These are phyloP conservation scores for Corythoichthys haematopterus DNA, from an alignment of 2,113 vertebrate genomes.

Conservation along the genomic window DNA sequence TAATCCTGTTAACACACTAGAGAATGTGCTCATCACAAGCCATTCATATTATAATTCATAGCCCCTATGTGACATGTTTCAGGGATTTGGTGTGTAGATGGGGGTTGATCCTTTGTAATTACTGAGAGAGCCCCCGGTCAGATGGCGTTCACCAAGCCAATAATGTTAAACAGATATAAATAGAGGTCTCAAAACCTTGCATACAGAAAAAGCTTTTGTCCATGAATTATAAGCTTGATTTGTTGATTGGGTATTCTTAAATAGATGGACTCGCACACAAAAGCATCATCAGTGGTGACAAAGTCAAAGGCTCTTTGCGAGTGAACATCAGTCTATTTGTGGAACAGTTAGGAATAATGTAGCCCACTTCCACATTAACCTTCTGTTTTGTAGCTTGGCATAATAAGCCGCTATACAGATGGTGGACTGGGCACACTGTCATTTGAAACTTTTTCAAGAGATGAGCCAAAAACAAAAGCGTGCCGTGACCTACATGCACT, in stretches of 20 bases:
- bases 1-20: background rate
- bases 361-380: conserved; percentile 45
- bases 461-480: conserved; percentile 11
- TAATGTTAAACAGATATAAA: conserved; percentile 31
- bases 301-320: conserved; percentile 4
- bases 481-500: conserved; percentile 27
- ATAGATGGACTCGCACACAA: background rate
- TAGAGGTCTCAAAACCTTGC: conserved; percentile 9
- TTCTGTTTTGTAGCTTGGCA: conserved; percentile 31
- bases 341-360: conserved; percentile 29
- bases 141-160: conserved; percentile 23
- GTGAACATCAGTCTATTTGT: conserved; percentile 35
- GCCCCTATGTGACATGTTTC: conserved; percentile 14
- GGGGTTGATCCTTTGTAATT: conserved; percentile 53
- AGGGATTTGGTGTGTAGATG: conserved; percentile 41
- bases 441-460: conserved; percentile 43
- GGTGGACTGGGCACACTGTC: conserved; percentile 33
- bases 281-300: background rate
- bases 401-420: conserved; percentile 52
- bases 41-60: background rate
- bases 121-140: conserved; percentile 37
- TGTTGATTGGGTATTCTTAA: background rate
- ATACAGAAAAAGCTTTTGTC: background rate
- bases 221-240: background rate
- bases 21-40: background rate